These are phyloP conservation scores for Nephila pilipes DNA, from an alignment of 1,140 invertebrate species.

Conservation along the genomic window DNA sequence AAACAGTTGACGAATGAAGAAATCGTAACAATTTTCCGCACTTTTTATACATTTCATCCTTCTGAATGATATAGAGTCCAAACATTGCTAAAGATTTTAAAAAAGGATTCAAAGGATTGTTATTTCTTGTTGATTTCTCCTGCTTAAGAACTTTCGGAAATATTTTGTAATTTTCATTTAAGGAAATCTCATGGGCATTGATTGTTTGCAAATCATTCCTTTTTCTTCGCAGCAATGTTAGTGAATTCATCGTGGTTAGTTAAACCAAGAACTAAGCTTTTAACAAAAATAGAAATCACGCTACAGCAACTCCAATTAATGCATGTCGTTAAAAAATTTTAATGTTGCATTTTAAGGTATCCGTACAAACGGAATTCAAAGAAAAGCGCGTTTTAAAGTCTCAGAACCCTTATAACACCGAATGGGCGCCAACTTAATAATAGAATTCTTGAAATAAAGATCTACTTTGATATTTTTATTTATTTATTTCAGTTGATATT, in stretches of 20 bases:
- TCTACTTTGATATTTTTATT: not conserved
- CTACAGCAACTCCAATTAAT: too few species aligned
- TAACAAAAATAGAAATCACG: not conserved
- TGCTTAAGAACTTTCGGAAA: not conserved
- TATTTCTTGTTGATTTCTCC: not conserved
- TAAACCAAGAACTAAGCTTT: not conserved
- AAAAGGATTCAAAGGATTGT: conserved; percentile 27
- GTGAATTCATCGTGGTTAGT: not conserved
- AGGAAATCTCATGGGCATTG: not conserved
- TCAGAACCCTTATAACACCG: not conserved
- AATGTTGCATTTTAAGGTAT: not conserved
- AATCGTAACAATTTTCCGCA: not conserved
- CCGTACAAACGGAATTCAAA: not conserved
- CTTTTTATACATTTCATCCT: not conserved
- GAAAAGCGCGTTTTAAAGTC: not conserved
- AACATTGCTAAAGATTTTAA: conserved; percentile 23
- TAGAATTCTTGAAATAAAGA: not conserved
- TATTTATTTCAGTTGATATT: not conserved
- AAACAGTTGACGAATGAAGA: not conserved
- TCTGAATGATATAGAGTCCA: not conserved
- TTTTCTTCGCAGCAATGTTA: not conserved
- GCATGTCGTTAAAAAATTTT: too few species aligned
- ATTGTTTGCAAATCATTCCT: not conserved
- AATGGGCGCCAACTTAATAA: not conserved
- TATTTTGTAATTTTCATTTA: not conserved